Base-by-base conservation (phyloP, 2,797 vertebrate genomes). In the Synaphobranchus kaupii region DNA sequence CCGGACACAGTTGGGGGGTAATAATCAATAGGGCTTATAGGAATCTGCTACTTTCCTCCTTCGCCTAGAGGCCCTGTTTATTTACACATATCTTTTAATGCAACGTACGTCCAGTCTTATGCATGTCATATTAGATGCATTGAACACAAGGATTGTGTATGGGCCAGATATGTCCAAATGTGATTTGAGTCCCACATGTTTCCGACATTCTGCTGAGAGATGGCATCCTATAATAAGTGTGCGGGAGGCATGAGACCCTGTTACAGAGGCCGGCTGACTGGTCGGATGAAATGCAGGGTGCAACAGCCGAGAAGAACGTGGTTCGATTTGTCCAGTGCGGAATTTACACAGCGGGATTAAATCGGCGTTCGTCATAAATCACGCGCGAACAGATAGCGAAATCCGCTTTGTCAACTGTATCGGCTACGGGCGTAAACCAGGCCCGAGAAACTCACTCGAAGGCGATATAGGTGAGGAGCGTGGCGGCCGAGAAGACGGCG, bases 401-500 rank as follows among this genome's bases (percentile, higher is more conserved):
- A 68, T 10, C 63, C 8, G 10, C 9, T 68, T 28, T 1, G n/a
- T 28, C 63, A 28, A 28, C n/a, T 68, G 25, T 28, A 68, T 68
- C 10, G 63, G 5, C 25, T 3, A 28, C 9, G 63, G 7, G n/a
- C 1, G n/a, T 68, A 10, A 63, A 25, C 60, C 4, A 68, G 8
- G 63, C 7, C 78, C 10, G 1, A 56, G 54, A 68, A 8, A 97
- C 98, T 97, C 92, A 99, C 98, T 99, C 98, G 89, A 99, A 99
- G 34, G 98, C 97, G 87, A 98, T 94, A 84, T 99, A 99, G n/a
- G 98, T 99, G 88, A 99, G 95, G 88, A 99, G 96, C 52, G 98
- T 99, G 76, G 95, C 97, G 8, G 98, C 98, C 3, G 98, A 98
- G 92, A 97, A 99, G 93, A 99, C 96, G 81, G 98, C 97, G 0